Conservation (phyloP, 2,113 vertebrate species). For the Sardina pilchardus region DNA sequence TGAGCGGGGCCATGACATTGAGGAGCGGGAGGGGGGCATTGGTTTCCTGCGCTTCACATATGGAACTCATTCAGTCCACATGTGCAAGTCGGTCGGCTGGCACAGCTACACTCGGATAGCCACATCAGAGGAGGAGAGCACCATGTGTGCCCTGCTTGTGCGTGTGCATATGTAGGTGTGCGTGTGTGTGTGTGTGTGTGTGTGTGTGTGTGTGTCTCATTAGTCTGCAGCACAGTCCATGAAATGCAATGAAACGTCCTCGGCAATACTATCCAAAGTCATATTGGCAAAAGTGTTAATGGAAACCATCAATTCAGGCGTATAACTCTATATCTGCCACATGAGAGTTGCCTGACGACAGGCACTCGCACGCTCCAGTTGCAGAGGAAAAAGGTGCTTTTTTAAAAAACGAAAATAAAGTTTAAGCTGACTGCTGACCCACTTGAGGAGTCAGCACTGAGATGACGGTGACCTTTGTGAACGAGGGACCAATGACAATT, state of each 20-base stretch:
- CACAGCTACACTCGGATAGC: slow-evolving; percentile 39
- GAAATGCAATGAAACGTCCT: background rate
- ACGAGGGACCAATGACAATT: background rate
- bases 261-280: background rate
- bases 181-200: background rate
- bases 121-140: slow-evolving; percentile 18
- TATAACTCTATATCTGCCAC: background rate
- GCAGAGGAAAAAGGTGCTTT: background rate
- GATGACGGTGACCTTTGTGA: background rate
- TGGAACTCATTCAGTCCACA: slow-evolving; percentile 39
- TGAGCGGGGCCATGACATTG: slow-evolving; percentile 27
- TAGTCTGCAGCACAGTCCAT: background rate
- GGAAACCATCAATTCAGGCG: background rate
- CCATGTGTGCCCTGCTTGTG: slow-evolving; percentile 30
- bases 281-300: background rate
- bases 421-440: background rate
- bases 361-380: background rate
- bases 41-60: slow-evolving; percentile 41
- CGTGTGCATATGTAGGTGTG: background rate
- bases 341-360: background rate
- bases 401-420: background rate
- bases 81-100: slow-evolving; percentile 45
- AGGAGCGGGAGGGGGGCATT: background rate
- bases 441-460: background rate
- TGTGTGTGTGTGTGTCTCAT: background rate